Base-by-base conservation (phyloP, 2,888 invertebrate genomes). In the Colostygia pectinataria region DNA sequence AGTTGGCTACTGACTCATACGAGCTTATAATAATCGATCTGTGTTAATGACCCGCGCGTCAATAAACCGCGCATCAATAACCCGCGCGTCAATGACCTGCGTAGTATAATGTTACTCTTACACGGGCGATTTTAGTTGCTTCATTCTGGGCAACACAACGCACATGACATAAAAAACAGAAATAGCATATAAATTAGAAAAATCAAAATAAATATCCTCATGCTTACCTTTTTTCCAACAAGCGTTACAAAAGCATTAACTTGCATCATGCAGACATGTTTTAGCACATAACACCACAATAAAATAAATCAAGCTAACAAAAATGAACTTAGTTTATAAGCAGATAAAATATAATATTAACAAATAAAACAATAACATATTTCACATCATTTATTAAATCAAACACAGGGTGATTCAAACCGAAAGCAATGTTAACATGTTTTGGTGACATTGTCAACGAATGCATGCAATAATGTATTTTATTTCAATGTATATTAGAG, bases 351-450 rank as follows among this genome's bases (percentile, higher is more conserved):
- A 33, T 27, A 25, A 15, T 42, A 10, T 10, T 12, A 32, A n/a
- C 3, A 45, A 43, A 52, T 41, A 13, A 58, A 61, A 59, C 45
- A 27, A 53, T 1, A 5, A 50, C 34, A 64, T 68, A 61, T 68
- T 71, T 40, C 48, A 64, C 64, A 63, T 53, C 52, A 45, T 74
- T 74, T 74, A 74, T 67, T 74, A 62, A 36, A 65, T 64, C 70
- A 64, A 65, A 72, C 68, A 67, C 67, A 64, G 44, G 50, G 70
- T 70, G 70, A 66, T 34, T 57, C 60, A 50, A 66, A 66, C 60
- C 63, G 57, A 46, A 64, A 61, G 66, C 68, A 46, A 25, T 13
- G 25, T 40, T 40, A 42, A 33, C 20, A 62, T 65, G 67, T 59
- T 58, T 28, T 36, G 25, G 31, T 36, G 54, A 61, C 56, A 55